Conservation (phyloP, 1,140 invertebrate genomes). For the Myzus persicae region DNA sequence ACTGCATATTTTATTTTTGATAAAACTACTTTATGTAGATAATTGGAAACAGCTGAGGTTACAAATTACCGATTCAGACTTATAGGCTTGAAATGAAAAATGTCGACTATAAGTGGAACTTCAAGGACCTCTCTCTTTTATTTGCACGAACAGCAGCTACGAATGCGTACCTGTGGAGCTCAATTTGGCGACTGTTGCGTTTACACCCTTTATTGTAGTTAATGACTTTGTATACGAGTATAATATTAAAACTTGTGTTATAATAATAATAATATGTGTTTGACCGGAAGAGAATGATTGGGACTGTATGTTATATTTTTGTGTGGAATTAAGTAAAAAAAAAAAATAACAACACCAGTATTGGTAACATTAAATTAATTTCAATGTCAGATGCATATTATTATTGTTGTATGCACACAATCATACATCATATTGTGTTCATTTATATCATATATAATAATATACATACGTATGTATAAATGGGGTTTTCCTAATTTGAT, state of each 20-base stretch:
- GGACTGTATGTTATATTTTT: not conserved
- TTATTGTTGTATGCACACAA: not conserved
- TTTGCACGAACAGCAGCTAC: not conserved
- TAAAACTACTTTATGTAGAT: not conserved
- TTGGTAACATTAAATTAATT: not conserved
- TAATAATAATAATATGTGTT: not conserved
- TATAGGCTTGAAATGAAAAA: no score
- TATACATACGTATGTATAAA: not conserved
- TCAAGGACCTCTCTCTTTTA: not conserved
- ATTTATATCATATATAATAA: not conserved
- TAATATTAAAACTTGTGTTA: not conserved
- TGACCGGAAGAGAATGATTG: not conserved
- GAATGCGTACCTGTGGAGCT: not conserved
- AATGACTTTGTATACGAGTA: not conserved
- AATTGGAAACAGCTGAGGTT: not conserved
- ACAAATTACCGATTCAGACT: no score
- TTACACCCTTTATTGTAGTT: not conserved
- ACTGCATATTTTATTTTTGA: not conserved
- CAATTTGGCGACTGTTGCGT: not conserved
- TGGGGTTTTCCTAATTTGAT: conserved; percentile 17
- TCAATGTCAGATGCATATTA: not conserved
- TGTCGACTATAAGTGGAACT: not conserved
- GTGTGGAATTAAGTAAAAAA: not conserved
- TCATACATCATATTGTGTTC: not conserved
- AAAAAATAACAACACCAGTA: not conserved